phyloP scores from a whole-genome alignment of 2,888 invertebrate species.

The Ischnus inquisitorius region DNA sequence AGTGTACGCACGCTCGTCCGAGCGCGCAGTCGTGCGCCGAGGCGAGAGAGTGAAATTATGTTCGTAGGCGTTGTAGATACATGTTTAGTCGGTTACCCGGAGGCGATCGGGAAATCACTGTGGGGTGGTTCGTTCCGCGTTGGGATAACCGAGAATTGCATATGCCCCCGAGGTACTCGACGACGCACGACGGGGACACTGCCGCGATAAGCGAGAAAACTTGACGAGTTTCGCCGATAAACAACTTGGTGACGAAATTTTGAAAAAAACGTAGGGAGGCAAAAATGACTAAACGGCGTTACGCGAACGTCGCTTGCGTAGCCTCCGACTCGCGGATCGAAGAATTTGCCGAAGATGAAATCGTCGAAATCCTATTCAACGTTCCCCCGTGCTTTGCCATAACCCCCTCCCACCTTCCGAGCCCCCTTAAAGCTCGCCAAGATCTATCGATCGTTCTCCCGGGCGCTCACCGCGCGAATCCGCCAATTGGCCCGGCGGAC shows the following conservation, averaged over 20 bases:
- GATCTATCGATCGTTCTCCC: conserved; percentile 56
- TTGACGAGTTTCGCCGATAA: conserved; percentile 9
- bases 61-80: conserved; percentile 39
- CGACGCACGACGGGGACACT: not conserved
- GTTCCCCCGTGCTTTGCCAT: conserved; percentile 10
- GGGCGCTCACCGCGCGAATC: conserved; percentile 39
- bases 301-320: not conserved
- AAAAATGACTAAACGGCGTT: not conserved
- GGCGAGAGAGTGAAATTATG: conserved; percentile 3
- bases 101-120: conserved; percentile 50
- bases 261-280: not conserved
- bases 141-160: conserved; percentile 4
- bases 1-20: not conserved
- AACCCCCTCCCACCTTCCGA: not conserved
- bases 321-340: not conserved
- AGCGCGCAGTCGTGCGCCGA: not conserved
- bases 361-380: conserved; percentile 27
- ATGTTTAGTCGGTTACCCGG: conserved; percentile 43
- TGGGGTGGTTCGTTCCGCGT: conserved; percentile 17
- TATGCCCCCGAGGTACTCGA: conserved; percentile 1
- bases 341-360: conserved; percentile 28
- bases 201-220: conserved; percentile 17
- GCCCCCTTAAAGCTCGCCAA: not conserved
- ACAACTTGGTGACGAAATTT: conserved; percentile 7
- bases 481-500: conserved; percentile 63